Percentiles rank a stretch among this genome's conserved stretches.
phyloP scores from a whole-genome alignment of 1,140 invertebrate species.

The Brachionus angularis region DNA sequence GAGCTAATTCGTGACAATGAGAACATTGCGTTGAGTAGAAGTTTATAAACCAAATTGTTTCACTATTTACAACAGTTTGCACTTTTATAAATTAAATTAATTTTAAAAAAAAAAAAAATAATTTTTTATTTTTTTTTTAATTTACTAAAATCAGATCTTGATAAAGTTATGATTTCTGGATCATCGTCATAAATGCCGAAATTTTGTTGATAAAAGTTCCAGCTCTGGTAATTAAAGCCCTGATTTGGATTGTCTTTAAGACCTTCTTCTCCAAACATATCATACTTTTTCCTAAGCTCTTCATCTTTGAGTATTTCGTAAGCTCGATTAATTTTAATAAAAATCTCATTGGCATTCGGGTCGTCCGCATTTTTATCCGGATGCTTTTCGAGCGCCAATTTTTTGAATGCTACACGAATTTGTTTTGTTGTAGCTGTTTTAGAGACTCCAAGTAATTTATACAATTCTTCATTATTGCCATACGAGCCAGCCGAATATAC shows the following conservation, averaged over 20 bases:
- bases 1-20: constrained; percentile 74
- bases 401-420: constrained; percentile 76
- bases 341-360: constrained; percentile 69
- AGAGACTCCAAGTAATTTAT: constrained; percentile 68
- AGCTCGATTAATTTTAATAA: constrained; percentile 71
- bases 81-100: too few species aligned
- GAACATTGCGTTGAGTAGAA: constrained; percentile 53
- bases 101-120: background rate
- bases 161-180: constrained; percentile 72
- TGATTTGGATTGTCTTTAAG: constrained; percentile 62
- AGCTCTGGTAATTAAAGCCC: constrained; percentile 67
- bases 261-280: constrained; percentile 71
- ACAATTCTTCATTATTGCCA: constrained; percentile 59
- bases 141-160: constrained; percentile 71
- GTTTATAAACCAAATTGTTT: constrained; percentile 44
- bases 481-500: background rate
- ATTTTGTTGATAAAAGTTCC: constrained; percentile 75
- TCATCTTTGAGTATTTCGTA: constrained; percentile 80
- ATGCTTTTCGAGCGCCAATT: constrained; percentile 71
- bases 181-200: constrained; percentile 84
- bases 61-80: constrained; percentile 8
- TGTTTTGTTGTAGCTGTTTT: constrained; percentile 69
- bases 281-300: constrained; percentile 72
- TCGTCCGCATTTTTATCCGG: constrained; percentile 79
- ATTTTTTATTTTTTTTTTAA: constrained; percentile 27